Conservation (phyloP, 1,140 invertebrate species). For the Drosophila auraria region DNA sequence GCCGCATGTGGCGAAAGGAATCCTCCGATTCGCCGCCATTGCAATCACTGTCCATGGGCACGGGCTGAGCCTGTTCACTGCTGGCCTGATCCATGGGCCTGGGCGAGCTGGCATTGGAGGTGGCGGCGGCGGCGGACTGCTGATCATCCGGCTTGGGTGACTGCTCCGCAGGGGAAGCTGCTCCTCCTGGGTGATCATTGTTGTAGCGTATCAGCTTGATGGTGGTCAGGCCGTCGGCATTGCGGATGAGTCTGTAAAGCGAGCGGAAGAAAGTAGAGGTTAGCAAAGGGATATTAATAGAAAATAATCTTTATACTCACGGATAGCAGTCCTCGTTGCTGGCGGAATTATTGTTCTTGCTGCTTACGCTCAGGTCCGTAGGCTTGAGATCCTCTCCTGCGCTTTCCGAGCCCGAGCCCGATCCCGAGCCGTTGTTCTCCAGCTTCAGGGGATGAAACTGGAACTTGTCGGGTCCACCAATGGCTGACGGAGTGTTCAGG, state of each 20-base stretch:
- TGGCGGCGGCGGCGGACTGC: constrained; percentile 20
- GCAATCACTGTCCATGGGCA: constrained; percentile 80
- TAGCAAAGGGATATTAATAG: constrained; percentile 4
- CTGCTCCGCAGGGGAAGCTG: constrained; percentile 33
- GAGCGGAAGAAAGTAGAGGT: constrained; percentile 8
- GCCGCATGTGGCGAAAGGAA: constrained; percentile 67
- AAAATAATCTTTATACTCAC: constrained; percentile 61
- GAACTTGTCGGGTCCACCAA: constrained; percentile 67
- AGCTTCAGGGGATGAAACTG: constrained; percentile 80
- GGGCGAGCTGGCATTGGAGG: constrained; percentile 46
- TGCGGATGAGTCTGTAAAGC: constrained; percentile 76
- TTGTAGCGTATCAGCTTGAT: constrained; percentile 84
- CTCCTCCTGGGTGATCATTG: constrained; percentile 54
- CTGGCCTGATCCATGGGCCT: constrained; percentile 67
- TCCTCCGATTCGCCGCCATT: constrained; percentile 63
- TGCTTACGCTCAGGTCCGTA: constrained; percentile 86
- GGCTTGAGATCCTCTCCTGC: constrained; percentile 85
- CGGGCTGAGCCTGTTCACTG: constrained; percentile 49
- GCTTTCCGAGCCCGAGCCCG: constrained; percentile 60
- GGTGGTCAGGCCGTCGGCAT: constrained; percentile 84
- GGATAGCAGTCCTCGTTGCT: constrained; percentile 83
- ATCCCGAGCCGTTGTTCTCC: constrained; percentile 61
- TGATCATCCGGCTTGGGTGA: constrained; percentile 60
- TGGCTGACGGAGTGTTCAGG: constrained; percentile 48
- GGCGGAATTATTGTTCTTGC: constrained; percentile 39